A percentile compares a stretch with the other conserved stretches of the same genome.
Conservation (phyloP, 92 coral and sea anemone genomes). For the Porites evermanni region DNA sequence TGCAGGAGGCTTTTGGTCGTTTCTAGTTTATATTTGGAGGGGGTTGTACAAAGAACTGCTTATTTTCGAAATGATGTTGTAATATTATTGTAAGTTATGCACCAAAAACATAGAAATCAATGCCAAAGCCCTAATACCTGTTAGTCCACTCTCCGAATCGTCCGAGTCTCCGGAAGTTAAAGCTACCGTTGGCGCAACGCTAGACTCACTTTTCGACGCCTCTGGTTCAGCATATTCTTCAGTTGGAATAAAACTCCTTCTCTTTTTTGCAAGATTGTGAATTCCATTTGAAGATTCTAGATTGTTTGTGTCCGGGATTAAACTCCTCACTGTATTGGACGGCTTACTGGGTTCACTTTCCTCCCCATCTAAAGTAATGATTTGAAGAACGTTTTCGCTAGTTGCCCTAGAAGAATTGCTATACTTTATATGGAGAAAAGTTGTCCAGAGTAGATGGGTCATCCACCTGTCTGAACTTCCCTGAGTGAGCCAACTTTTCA, state of each 20-base stretch:
- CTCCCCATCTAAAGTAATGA: slow-evolving; percentile 23
- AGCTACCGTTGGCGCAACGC: not conserved
- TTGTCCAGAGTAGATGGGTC: too few relatives aligned
- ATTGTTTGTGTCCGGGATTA: slow-evolving; percentile 22
- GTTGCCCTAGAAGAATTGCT: not conserved
- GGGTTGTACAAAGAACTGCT: too few relatives aligned
- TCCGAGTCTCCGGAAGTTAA: slow-evolving; percentile 32
- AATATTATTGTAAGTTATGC: too few relatives aligned
- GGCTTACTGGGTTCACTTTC: slow-evolving; percentile 24
- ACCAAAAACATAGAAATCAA: too few relatives aligned
- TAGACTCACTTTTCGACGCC: slow-evolving; percentile 7
- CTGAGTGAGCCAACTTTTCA: too few relatives aligned
- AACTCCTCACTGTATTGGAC: slow-evolving; percentile 30
- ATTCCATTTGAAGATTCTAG: slow-evolving; percentile 12
- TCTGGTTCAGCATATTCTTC: slow-evolving; percentile 6
- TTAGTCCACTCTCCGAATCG: not conserved
- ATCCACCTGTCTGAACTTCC: too few relatives aligned
- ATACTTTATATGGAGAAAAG: too few relatives aligned
- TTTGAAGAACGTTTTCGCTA: not conserved
- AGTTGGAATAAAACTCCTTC: slow-evolving; percentile 45
- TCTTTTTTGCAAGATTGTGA: slow-evolving; percentile 33
- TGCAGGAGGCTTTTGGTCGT: too few relatives aligned
- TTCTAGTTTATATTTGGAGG: too few relatives aligned
- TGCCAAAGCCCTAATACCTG: too few relatives aligned
- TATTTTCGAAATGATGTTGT: too few relatives aligned